A percentile compares a stretch with the other conserved stretches of the same genome.
These are phyloP conservation scores for Oxyura jamaicensis DNA, from an alignment of 2,113 vertebrate genomes.

Conservation along the genomic window DNA sequence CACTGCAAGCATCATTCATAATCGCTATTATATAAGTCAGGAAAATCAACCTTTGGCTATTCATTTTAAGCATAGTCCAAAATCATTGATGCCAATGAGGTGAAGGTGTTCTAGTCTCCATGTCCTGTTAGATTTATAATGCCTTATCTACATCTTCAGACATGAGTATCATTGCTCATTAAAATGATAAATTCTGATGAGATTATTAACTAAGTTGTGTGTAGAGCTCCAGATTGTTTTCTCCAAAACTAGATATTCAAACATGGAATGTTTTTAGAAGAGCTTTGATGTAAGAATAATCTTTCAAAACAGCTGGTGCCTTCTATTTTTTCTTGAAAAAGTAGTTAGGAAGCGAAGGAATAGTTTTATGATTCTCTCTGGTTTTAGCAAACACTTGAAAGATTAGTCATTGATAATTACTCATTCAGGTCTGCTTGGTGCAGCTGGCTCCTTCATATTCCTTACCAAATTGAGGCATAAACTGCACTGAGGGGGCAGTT, in stretches of 20 bases:
- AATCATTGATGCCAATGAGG: not conserved
- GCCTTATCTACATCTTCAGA: not conserved
- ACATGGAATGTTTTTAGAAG: not conserved
- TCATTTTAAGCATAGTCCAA: not conserved
- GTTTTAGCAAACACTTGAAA: not conserved
- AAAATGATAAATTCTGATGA: not conserved
- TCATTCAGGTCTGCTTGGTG: not conserved
- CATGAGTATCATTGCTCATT: not conserved
- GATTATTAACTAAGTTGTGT: not conserved
- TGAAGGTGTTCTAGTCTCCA: not conserved
- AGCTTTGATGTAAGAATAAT: not conserved
- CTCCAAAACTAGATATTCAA: not conserved
- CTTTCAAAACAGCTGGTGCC: not conserved
- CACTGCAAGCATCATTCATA: too few relatives aligned
- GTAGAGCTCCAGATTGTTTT: not conserved
- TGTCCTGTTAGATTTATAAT: not conserved
- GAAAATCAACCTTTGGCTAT: not conserved
- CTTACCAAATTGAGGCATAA: not conserved
- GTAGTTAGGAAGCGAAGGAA: not conserved
- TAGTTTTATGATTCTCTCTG: not conserved
- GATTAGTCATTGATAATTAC: not conserved
- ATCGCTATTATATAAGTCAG: too few relatives aligned
- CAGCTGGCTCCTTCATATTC: not conserved
- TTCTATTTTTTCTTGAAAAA: not conserved
- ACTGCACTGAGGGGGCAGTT: not conserved